These are phyloP conservation scores for Drosophila lowei DNA, from an alignment of 1,140 invertebrate genomes.

Conservation along the genomic window DNA sequence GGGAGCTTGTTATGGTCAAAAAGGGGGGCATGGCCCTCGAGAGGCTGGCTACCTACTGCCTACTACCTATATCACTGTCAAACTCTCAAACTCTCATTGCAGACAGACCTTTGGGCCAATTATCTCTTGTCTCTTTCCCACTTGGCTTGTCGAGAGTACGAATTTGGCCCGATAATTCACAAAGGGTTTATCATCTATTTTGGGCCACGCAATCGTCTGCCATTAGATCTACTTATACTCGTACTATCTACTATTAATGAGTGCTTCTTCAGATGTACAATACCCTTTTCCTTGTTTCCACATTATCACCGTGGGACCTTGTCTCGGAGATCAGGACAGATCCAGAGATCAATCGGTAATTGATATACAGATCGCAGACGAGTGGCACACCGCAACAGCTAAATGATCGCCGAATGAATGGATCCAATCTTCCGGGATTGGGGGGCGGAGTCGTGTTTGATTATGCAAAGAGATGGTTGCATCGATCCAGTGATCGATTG, in stretches of 20 bases:
- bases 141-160: neutral
- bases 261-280: too few species aligned
- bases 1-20: too few species aligned
- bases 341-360: conserved; percentile 43
- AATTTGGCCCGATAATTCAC: conserved; percentile 3
- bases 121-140: conserved; percentile 7
- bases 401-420: conserved; percentile 32
- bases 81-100: conserved; percentile 4
- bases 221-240: too few species aligned
- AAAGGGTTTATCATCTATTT: too few species aligned
- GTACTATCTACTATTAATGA: too few species aligned
- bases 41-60: neutral
- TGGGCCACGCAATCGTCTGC: too few species aligned
- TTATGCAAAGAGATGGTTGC: conserved; percentile 17
- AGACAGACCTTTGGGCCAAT: conserved; percentile 16
- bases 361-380: conserved; percentile 36
- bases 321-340: neutral
- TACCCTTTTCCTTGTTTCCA: conserved; percentile 21
- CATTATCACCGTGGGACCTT: conserved; percentile 64
- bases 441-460: neutral
- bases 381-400: conserved; percentile 22
- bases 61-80: conserved; percentile 31
- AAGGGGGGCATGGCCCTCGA: neutral
- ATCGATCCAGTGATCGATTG: conserved; percentile 33
- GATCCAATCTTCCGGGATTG: conserved; percentile 2